Conservation (phyloP, 2,113 vertebrate genomes). For the Spea multiplicata region DNA sequence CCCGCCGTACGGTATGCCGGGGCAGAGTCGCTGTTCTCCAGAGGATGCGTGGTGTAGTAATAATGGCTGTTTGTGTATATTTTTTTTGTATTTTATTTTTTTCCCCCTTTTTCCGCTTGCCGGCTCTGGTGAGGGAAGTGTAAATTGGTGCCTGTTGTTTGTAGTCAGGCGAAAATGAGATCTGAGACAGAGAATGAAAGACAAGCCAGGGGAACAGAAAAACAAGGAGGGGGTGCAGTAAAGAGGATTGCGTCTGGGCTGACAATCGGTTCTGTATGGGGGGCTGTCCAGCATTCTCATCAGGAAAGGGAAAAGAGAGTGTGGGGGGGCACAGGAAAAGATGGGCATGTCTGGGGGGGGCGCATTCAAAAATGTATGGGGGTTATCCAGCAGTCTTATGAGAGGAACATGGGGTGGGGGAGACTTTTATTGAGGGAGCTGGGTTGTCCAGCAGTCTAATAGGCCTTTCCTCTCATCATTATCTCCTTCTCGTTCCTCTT, state of each 20-base stretch:
- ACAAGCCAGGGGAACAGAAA: background rate
- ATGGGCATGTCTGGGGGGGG: no score
- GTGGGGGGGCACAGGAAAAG: background rate
- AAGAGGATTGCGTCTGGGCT: background rate
- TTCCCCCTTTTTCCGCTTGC: background rate
- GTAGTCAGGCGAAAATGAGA: conserved; percentile 44
- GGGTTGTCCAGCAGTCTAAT: no score
- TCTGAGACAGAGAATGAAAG: conserved; percentile 27
- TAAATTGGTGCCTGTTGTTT: conserved; percentile 38
- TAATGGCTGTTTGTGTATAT: background rate
- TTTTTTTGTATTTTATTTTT: background rate
- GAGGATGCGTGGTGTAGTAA: no score
- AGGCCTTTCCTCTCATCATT: no score
- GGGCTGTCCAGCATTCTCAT: no score
- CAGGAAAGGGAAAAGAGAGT: background rate
- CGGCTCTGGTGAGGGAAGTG: conserved; percentile 1
- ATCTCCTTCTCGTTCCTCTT: background rate
- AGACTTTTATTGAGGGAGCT: no score
- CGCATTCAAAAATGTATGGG: no score
- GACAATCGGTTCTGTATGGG: no score
- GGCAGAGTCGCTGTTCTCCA: no score
- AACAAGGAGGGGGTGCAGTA: background rate
- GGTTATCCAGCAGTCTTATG: no score
- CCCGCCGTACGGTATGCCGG: no score
- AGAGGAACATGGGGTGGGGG: no score